Conservation (phyloP, 2,888 invertebrate species). For the Xylophagus ater region DNA sequence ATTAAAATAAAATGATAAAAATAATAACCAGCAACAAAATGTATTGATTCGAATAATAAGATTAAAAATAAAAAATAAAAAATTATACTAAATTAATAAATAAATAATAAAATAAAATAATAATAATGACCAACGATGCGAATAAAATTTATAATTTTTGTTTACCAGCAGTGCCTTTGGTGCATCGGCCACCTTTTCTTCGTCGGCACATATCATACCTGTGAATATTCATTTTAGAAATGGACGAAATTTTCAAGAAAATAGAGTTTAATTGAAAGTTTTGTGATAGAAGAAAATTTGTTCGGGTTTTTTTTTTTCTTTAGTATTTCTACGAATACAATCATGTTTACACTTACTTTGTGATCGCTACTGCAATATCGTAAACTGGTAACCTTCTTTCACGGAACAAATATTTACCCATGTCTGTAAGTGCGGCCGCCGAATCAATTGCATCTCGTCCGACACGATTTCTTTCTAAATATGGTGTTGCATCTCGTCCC, state of each 20-base stretch:
- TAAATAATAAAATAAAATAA: slow-evolving; percentile 11
- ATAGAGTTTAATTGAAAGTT: background rate
- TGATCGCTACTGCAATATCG: slow-evolving; percentile 91
- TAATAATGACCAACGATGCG: slow-evolving; percentile 4
- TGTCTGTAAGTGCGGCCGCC: slow-evolving; percentile 87
- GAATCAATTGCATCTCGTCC: slow-evolving; percentile 91
- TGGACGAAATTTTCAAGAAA: slow-evolving; percentile 10
- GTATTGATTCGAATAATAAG: too few species aligned
- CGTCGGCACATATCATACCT: slow-evolving; percentile 98
- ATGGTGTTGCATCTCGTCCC: slow-evolving; percentile 92
- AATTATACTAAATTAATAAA: slow-evolving; percentile 10
- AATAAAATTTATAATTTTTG: slow-evolving; percentile 20
- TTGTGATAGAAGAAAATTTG: background rate
- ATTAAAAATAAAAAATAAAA: too few species aligned
- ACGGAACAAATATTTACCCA: slow-evolving; percentile 94
- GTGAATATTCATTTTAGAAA: slow-evolving; percentile 32
- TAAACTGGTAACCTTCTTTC: slow-evolving; percentile 88
- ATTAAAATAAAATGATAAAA: too few species aligned
- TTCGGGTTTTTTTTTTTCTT: background rate
- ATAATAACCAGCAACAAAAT: too few species aligned
- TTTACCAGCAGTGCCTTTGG: slow-evolving; percentile 97
- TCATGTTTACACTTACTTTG: slow-evolving; percentile 62
- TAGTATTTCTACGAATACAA: background rate
- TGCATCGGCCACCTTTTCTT: slow-evolving; percentile 92
- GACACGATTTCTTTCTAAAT: slow-evolving; percentile 84